A percentile compares a stretch with the other conserved stretches of the same genome.
Conservation (phyloP, 2,797 vertebrate genomes). For the Semotilus atromaculatus region DNA sequence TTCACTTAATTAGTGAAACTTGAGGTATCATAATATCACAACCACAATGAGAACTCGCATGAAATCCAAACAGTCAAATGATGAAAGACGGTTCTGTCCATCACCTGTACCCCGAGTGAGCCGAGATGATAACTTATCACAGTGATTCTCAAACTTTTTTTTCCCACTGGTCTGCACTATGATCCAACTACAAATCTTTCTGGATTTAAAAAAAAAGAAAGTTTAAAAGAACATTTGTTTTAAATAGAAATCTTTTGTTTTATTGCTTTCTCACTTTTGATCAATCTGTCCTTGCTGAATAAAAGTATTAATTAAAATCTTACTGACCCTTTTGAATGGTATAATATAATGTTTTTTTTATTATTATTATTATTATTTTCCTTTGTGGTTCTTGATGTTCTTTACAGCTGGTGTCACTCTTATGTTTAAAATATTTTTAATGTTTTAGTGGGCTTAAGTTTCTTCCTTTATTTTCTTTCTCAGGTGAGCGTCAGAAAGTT, state of each 20-base stretch:
- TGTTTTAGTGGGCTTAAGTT: background rate
- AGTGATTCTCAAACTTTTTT: too few species aligned
- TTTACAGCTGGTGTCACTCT: background rate
- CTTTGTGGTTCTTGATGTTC: background rate
- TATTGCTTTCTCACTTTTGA: background rate
- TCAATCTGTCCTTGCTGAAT: background rate
- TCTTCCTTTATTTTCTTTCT: conserved; percentile 41
- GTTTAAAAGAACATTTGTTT: background rate
- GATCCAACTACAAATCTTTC: too few species aligned
- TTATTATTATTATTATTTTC: background rate
- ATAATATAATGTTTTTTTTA: background rate
- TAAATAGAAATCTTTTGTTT: background rate
- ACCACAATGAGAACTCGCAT: too few species aligned
- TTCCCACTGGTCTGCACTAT: too few species aligned
- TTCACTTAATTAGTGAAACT: too few species aligned
- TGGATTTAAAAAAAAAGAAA: too few species aligned
- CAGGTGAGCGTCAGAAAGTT: conserved; percentile 92
- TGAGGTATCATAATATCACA: too few species aligned
- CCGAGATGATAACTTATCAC: too few species aligned
- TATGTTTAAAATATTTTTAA: background rate
- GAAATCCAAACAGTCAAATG: too few species aligned
- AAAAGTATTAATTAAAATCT: background rate
- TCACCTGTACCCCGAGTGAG: too few species aligned
- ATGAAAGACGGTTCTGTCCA: too few species aligned
- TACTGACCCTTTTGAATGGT: background rate